A percentile compares a stretch with the other conserved stretches of the same genome.
phyloP scores from a whole-genome alignment of 1,140 invertebrate species.

The Eupristina koningsbergeri region DNA sequence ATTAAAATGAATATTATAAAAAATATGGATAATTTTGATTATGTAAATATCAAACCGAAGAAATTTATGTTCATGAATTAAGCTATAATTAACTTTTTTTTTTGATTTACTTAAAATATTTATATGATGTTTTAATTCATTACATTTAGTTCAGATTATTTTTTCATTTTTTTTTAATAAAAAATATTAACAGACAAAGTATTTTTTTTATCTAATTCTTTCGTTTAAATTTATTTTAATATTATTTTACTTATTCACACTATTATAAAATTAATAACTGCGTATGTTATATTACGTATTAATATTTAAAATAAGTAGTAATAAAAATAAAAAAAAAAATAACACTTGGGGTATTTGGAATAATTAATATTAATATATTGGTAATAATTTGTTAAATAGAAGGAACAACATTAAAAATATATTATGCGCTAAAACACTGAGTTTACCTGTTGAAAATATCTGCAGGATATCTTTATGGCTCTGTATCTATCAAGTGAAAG shows the following conservation, averaged over 20 bases:
- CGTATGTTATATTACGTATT: too few relatives aligned
- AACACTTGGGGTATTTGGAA: neutral
- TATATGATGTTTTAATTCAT: neutral
- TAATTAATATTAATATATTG: neutral
- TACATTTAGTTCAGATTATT: too few relatives aligned
- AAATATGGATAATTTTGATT: neutral
- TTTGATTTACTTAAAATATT: neutral
- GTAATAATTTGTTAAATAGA: conserved; percentile 14
- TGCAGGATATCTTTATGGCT: conserved; percentile 1
- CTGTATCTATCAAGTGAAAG: conserved; percentile 40
- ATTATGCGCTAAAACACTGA: neutral
- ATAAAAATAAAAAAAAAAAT: too few relatives aligned
- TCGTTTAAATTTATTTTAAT: too few relatives aligned
- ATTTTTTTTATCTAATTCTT: too few relatives aligned
- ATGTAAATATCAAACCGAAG: neutral
- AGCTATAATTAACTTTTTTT: neutral
- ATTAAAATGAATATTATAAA: conserved; percentile 8
- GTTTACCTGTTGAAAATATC: neutral
- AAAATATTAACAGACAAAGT: too few relatives aligned
- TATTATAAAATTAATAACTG: too few relatives aligned
- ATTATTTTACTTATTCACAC: too few relatives aligned
- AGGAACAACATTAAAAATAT: neutral
- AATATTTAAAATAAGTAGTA: neutral
- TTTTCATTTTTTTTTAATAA: too few relatives aligned
- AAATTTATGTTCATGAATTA: neutral